Base-by-base conservation (phyloP, 2,888 invertebrate genomes). In the Thyatira batis region DNA sequence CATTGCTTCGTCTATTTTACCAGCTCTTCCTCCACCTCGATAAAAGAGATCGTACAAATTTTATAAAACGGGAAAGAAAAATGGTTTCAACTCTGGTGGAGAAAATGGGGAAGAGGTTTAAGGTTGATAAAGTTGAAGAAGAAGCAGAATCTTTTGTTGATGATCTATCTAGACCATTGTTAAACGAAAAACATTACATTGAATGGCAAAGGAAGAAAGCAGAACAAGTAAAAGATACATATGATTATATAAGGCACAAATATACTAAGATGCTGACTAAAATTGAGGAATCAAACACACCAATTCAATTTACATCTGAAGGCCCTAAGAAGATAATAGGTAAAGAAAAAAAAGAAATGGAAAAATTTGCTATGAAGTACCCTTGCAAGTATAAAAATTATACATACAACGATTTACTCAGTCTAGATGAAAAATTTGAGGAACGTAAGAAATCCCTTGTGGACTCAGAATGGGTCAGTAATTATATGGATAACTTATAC, bases 1-100 rank as follows among this genome's bases (percentile, higher is more conserved):
- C 92, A 0, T 80, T 94, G 5, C 78, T 94, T 3, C 88, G 93
- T 27, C 69, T 95, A 1, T 94, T 94, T 72, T 94, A 94, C 76
- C 92, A 93, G 75, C 76, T 95, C 3, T 95, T 93, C 70, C 80
- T 95, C 8, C 88, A 90, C 58, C 81, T 95, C 49, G 93, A 94
- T 63, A 93, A 92, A 70, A 93, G 91, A 73, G 93, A 93, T 66
- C 87, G 92, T 46, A 84, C 93, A 11, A 84, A 93, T 67, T 94
- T 93, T 65, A 89, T 93, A 23, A 90, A 92, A 60, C 76, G 84
- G 53, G 92, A 92, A 66, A 75, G 83, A 49, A 83, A 87, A 75
- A 87, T 88, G 80, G 84, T 82, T 2, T 89, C 92, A 11, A 69
- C 48, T 17, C 73, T 92, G 48, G 82, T 91, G 13, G 82, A 87